Evolutionary conservation across 53 echinoderm and acorn worm species (phyloP).

Genomic region (Astropecten irregularis): DNA sequence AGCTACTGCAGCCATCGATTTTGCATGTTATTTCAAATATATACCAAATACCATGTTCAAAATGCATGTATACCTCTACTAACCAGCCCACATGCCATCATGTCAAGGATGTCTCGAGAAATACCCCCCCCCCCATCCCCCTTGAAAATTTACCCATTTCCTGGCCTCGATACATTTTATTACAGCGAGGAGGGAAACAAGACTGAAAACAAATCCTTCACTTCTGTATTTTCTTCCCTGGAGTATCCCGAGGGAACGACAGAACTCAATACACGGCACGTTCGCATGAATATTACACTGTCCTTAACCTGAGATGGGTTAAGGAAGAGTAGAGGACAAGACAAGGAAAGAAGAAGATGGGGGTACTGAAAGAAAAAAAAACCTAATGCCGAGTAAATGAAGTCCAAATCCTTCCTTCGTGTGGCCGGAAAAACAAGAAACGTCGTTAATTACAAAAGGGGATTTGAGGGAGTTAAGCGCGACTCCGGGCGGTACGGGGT

Average conservation of each 20-base stretch:
- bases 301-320: neutral
- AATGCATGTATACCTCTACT: no score
- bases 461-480: constrained; percentile 42
- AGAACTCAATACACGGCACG: neutral
- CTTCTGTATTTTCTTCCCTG: neutral
- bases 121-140: no score
- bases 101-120: no score
- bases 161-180: neutral
- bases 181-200: no score
- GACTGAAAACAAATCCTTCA: neutral
- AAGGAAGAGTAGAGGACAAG: neutral
- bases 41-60: no score
- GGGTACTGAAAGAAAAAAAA: neutral
- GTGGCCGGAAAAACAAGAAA: constrained; percentile 49
- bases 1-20: no score
- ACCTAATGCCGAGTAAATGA: constrained; percentile 49
- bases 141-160: no score
- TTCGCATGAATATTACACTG: neutral
- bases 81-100: no score
- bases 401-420: constrained; percentile 49
- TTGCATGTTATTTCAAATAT: no score
- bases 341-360: neutral
- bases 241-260: neutral
- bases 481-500: constrained; percentile 30
- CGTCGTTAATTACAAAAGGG: constrained; percentile 55